A percentile compares a stretch with the other conserved stretches of the same genome.
phyloP scores from a whole-genome alignment of 2,113 vertebrate genomes.

The Myrmecobius fasciatus region DNA sequence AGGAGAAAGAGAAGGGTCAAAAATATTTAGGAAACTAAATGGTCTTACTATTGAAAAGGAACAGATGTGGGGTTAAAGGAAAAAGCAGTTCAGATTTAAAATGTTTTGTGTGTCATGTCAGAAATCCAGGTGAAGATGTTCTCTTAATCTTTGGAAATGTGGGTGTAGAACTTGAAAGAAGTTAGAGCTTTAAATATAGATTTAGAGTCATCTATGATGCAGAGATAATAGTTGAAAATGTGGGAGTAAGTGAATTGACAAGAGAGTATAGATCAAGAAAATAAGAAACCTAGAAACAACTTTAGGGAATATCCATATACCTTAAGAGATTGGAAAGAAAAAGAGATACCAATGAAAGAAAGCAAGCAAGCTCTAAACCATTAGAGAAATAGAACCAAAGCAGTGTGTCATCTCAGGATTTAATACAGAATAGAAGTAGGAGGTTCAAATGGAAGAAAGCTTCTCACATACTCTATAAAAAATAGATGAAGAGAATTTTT shows the following conservation, averaged over 20 bases:
- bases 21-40: background rate
- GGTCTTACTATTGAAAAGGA: background rate
- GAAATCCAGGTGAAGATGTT: background rate
- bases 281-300: background rate
- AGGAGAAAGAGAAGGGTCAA: no score
- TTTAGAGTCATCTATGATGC: background rate
- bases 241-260: background rate
- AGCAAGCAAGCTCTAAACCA: background rate
- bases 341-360: background rate
- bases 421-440: background rate
- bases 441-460: background rate
- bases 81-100: background rate
- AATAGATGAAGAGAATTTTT: background rate
- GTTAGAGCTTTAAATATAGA: background rate
- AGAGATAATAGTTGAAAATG: background rate
- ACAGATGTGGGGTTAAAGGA: no score
- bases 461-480: background rate
- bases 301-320: background rate
- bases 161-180: background rate
- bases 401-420: background rate
- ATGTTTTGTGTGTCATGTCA: background rate
- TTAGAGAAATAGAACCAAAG: background rate
- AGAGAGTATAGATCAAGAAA: background rate
- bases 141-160: background rate
- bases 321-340: background rate